Base-by-base conservation (phyloP, 1,140 invertebrate genomes). In the Daktulosphaira vitifoliae region DNA sequence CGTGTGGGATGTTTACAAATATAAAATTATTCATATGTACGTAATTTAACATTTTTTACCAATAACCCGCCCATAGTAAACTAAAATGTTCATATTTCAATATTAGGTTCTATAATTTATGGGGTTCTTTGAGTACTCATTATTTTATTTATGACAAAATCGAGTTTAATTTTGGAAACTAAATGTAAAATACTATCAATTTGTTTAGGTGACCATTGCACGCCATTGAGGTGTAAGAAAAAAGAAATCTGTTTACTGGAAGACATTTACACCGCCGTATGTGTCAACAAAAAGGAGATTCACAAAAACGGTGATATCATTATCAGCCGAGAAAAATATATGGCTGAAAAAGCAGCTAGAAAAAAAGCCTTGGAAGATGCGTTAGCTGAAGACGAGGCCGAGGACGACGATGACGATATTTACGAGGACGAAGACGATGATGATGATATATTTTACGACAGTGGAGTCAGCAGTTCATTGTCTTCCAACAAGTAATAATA, bases 161-260 rank as follows among this genome's bases (percentile, higher is more conserved):
- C n/a, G n/a, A n/a, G n/a, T n/a, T n/a, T n/a, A n/a, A n/a, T 49
- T 18, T 49, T 23, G 16, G 15, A 49, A 49, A 6, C 22, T 6
- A 6, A 49, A 49, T 52, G 68, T 68, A 9, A 25, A 42, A 23
- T 9, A 16, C 4, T 3, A 25, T 71, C 70, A 68, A 70, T 69
- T 66, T 74, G 79, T 74, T 42, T 80, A 92, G 89, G 85, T 80
- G 86, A 90, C 73, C 80, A 92, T 65, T 93, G 90, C 76, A 83
- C 84, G 69, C 86, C 89, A 38, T 77, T 93, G 68, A 87, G 88
- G 69, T 93, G 90, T 76, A 89, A 89, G 74, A 88, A 89, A 76
- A 88, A 89, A 75, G 89, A 92, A 75, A 79, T 90, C 48, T 93
- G 90, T 74, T 75, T 92, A 23, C 76, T 93, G 44, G 87, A 91